Evolutionary conservation across 1,140 invertebrate species (phyloP), one percentile per base, ranked within the genome.

Genomic region (Cydia pomonella): DNA sequence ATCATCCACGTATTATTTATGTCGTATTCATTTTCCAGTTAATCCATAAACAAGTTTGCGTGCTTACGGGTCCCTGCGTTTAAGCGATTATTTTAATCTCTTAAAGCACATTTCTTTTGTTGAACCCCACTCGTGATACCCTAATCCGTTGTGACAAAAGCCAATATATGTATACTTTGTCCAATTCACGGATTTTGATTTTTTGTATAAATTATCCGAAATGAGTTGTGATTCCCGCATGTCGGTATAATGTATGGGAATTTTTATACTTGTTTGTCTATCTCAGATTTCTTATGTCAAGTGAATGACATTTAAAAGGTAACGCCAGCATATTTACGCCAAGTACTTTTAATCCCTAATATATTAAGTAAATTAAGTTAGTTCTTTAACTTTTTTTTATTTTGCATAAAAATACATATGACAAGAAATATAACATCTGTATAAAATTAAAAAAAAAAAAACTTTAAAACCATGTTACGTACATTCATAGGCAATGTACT

Each of bases 11-110:
- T n/a, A 59, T 59, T 59, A 59, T 59, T 59, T 59, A 12, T 59
- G 23, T 53, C 13, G 25, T 69, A 69, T 69, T 69, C 27, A 33
- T 29, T 33, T 21, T 69, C n/a, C n/a, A 2, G n/a, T 69, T 69
- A 73, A 73, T 73, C 50, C 41, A 73, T 23, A 41, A 50, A 53
- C 44, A 76, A 73, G 75, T 77, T 41, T 44, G 69, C 66, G 66
- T 79, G 62, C 74, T 78, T 63, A 80, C 77, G 77, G 77, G 12
- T 74, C 71, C 63, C 25, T 73, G 74, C 75, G 53, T 73, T 72
- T 76, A 79, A 76, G 75, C 75, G 79, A 74, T 76, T 79, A 79
- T 75, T 44, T 75, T 76, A 74, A 76, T 76, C n/a, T 62, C 66
- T 27, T 73, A 44, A 73, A 73, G 21, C 72, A 25, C 41, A 73